These are phyloP conservation scores for Chrysemys picta DNA, from an alignment of 2,113 vertebrate genomes.

Conservation along the genomic window DNA sequence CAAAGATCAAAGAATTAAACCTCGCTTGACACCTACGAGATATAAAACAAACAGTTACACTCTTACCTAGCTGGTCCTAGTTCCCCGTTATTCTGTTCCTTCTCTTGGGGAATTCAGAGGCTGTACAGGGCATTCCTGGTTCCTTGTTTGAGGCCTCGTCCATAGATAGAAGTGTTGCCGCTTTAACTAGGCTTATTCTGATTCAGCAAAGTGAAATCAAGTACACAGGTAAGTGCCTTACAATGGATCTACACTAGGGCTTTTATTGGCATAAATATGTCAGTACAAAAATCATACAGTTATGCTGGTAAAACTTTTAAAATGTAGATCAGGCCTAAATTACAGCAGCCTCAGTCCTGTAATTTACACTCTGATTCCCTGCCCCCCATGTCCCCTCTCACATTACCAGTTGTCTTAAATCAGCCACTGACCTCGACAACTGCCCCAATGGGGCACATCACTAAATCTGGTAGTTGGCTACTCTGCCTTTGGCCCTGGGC, in stretches of 20 bases:
- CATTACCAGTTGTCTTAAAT: neutral
- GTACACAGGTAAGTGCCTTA: neutral
- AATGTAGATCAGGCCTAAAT: neutral
- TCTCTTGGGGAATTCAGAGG: rapidly evolving
- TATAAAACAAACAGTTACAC: too few species aligned
- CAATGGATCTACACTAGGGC: neutral
- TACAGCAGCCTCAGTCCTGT: neutral
- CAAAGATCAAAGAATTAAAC: neutral
- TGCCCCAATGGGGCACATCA: neutral
- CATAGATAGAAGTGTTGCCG: neutral
- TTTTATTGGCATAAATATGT: neutral
- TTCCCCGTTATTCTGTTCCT: rapidly evolving
- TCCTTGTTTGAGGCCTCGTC: neutral
- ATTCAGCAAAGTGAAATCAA: neutral
- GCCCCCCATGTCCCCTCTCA: neutral
- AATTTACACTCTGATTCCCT: neutral
- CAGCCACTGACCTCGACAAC: neutral
- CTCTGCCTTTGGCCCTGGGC: neutral
- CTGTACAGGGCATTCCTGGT: neutral
- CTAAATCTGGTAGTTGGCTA: neutral
- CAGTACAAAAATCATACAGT: neutral
- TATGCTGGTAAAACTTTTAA: neutral
- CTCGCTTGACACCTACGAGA: rapidly evolving
- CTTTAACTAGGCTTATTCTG: neutral
- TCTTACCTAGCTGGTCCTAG: rapidly evolving